These are phyloP conservation scores for Melinaea menophilus DNA, from an alignment of 2,888 invertebrate species.

Conservation along the genomic window DNA sequence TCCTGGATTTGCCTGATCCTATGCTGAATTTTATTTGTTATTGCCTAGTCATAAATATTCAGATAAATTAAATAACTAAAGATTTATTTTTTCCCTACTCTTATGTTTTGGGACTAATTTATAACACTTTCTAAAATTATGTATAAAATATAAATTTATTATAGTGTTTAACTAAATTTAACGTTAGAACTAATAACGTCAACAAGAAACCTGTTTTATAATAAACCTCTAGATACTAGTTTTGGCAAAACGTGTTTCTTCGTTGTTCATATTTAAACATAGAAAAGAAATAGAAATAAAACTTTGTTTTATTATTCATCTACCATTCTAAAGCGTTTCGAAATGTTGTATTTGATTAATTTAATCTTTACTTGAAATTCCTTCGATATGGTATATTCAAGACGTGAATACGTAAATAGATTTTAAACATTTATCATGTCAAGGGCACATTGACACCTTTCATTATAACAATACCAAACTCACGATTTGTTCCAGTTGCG, in stretches of 20 bases:
- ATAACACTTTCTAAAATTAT: no score
- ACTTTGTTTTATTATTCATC: not conserved
- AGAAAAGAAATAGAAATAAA: not conserved
- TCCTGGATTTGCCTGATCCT: no score
- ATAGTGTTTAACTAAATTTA: no score
- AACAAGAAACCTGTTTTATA: constrained; percentile 26
- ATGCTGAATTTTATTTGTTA: no score
- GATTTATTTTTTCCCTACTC: no score
- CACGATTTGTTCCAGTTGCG: constrained; percentile 15
- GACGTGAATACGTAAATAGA: not conserved
- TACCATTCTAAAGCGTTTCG: not conserved
- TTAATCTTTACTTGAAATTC: not conserved
- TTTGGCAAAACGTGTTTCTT: constrained; percentile 41
- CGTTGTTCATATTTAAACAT: no score
- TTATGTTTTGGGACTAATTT: no score
- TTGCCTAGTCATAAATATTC: no score
- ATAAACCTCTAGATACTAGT: constrained; percentile 27
- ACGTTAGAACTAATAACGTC: not conserved
- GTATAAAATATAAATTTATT: no score
- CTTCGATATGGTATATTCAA: not conserved
- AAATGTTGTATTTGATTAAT: not conserved
- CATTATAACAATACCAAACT: constrained; percentile 10
- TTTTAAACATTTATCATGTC: constrained; percentile 17
- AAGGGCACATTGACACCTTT: constrained; percentile 10
- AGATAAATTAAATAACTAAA: no score